Evolutionary conservation across 2,888 invertebrate species (phyloP).

Genomic region (Phyto melanocephala): DNA sequence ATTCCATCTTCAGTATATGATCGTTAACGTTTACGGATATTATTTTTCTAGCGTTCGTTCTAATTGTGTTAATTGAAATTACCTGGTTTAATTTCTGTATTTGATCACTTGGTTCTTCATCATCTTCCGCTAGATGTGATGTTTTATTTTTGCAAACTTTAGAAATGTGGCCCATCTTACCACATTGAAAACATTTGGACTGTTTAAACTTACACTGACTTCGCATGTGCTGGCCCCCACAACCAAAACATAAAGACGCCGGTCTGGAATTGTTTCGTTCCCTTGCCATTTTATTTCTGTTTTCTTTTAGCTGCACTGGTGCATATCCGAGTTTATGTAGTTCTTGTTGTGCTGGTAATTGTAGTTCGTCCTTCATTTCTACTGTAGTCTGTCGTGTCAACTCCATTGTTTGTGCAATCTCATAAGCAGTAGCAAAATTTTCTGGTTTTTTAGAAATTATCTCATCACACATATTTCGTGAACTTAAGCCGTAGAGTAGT

Average conservation of each 20-base stretch:
- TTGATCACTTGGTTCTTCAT: too few species aligned
- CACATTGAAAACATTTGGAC: too few species aligned
- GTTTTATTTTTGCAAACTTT: too few species aligned
- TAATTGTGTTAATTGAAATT: too few species aligned
- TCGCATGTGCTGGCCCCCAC: background rate
- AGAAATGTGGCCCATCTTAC: too few species aligned
- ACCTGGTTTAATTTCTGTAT: too few species aligned
- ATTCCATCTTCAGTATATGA: conserved; percentile 6
- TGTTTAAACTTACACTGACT: background rate
- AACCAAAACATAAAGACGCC: background rate
- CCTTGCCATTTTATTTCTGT: background rate
- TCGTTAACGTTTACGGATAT: background rate
- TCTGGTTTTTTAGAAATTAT: conserved; percentile 51
- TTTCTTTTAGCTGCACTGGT: background rate
- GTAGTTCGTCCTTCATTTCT: conserved; percentile 18
- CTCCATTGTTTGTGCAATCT: conserved; percentile 10
- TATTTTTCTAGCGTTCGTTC: too few species aligned
- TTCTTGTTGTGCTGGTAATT: background rate
- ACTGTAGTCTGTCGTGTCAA: background rate
- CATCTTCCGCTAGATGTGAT: too few species aligned
- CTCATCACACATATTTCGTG: conserved; percentile 36
- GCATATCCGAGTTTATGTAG: background rate
- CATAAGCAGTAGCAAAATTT: conserved; percentile 27
- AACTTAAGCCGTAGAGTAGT: conserved; percentile 45
- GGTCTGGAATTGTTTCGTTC: background rate